Base-by-base conservation (phyloP, 37 sponge, comb jelly and placozoan genomes). In the Ianthella basta region DNA sequence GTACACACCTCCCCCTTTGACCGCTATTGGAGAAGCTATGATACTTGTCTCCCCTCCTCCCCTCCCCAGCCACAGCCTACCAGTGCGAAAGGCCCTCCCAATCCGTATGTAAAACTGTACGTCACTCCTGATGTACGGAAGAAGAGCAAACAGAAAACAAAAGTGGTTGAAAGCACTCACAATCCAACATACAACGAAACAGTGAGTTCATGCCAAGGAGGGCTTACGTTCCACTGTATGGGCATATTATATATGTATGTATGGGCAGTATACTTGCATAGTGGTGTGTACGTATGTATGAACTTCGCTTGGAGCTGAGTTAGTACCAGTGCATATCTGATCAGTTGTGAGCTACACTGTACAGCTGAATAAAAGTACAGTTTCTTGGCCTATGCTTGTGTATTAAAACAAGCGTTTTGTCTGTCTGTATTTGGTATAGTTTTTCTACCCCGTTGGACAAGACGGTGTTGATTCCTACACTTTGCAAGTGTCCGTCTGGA, bases 111-210 rank as follows among this genome's bases (percentile, higher is more conserved):
- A 32, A 95, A 95, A 81, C 44, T 92, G 15, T 92, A 92, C 77
- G 83, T 95, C 20, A 78, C 89, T 33, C 95, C 95, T 14, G 95
- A 95, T 54, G n/a, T 59, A 4, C 36, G 64, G 54, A 95, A 95
- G 85, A 72, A 81, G 6, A 91, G 89, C 3, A 93, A 94, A 69
- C 78, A 79, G 84, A 96, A 93, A 68, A 91, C 94, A 10, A 91
- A 91, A 59, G 67, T 89, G 32, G 86, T 87, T 33, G 66, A 75
- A 60, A 91, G 83, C 34, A 88, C 97, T 0, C 87, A 87, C 34
- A 81, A 94, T 54, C 97, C 97, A 0, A 96, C 97, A 25, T 96
- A 87, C 59, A 93, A 96, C 89, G 92, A 96, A 70, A 87, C 82
- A 14, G 95, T 95, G 30, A 88, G 89, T 36, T 14, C 13, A 20